A percentile compares a stretch with the other conserved stretches of the same genome.
Evolutionary conservation across 2,888 invertebrate genomes (phyloP).

Genomic region (Elysia crispata): DNA sequence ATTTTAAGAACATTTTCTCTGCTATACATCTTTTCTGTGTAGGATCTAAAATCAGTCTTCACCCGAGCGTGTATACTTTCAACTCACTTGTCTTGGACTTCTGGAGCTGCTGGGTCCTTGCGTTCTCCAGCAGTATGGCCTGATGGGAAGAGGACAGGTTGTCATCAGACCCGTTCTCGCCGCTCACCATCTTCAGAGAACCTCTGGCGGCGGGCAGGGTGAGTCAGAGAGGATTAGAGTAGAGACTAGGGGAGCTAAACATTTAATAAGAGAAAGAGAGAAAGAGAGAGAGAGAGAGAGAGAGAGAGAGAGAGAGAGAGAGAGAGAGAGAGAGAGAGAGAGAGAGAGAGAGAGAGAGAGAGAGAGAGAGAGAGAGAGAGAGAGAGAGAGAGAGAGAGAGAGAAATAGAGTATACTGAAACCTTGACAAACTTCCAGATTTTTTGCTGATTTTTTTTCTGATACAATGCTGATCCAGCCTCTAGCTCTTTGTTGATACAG

Average conservation of each 20-base stretch:
- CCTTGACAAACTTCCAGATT: too few species aligned
- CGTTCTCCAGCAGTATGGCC: constrained; percentile 40
- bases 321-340: too few species aligned
- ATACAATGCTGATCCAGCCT: too few species aligned
- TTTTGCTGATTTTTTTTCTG: too few species aligned
- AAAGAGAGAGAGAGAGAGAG: too few species aligned
- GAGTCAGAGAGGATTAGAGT: neutral
- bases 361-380: neutral
- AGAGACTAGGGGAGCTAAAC: neutral
- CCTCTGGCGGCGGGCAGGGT: constrained; percentile 54
- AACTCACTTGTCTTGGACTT: constrained; percentile 38
- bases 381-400: neutral
- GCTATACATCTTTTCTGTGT: too few species aligned
- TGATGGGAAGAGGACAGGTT: constrained; percentile 42
- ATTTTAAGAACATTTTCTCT: too few species aligned
- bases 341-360: neutral
- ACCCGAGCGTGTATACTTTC: too few species aligned
- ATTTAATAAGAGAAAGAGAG: neutral
- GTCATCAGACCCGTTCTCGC: constrained; percentile 51
- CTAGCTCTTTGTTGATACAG: too few species aligned
- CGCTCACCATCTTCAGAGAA: constrained; percentile 65
- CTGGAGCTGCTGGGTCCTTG: constrained; percentile 38
- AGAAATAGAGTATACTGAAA: neutral
- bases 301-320: too few species aligned
- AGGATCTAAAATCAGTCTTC: too few species aligned